phyloP scores from a whole-genome alignment of 2,888 invertebrate genomes.

The Microctonus aethiopoides region DNA sequence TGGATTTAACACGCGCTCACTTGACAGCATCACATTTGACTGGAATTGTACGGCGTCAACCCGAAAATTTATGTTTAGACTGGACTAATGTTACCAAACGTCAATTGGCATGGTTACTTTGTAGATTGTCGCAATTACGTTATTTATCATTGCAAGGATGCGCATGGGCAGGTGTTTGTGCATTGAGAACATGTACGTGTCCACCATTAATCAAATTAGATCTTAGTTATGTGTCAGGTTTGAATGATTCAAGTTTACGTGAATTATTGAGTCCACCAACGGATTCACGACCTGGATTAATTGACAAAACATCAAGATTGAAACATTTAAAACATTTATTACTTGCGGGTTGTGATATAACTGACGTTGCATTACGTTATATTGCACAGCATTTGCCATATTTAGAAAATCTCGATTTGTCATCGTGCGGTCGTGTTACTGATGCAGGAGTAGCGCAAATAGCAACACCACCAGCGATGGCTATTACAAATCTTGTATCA shows the following conservation, averaged over 20 bases:
- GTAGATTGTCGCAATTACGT: conserved; percentile 84
- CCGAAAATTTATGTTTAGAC: conserved; percentile 83
- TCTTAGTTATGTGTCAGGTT: conserved; percentile 86
- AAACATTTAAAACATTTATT: conserved; percentile 80
- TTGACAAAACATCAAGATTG: conserved; percentile 80
- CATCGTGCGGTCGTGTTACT: conserved; percentile 88
- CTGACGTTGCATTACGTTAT: conserved; percentile 85
- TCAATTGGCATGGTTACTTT: conserved; percentile 92
- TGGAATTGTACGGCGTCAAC: conserved; percentile 90
- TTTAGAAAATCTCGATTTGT: conserved; percentile 81
- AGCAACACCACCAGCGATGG: conserved; percentile 77
- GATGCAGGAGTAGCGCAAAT: conserved; percentile 92
- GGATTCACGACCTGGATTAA: conserved; percentile 82
- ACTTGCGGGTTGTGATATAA: conserved; percentile 89
- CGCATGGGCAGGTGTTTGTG: conserved; percentile 81
- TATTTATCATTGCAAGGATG: conserved; percentile 82
- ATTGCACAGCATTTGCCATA: conserved; percentile 81
- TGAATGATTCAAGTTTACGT: conserved; percentile 85
- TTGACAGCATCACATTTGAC: conserved; percentile 79
- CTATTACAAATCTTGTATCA: conserved; percentile 74
- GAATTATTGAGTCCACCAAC: conserved; percentile 89
- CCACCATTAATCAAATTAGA: conserved; percentile 83
- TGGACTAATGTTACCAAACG: conserved; percentile 90
- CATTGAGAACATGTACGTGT: conserved; percentile 83
- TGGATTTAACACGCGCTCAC: conserved; percentile 84